A percentile compares a stretch with the other conserved stretches of the same genome.
Evolutionary conservation across 2,888 invertebrate species (phyloP).

Genomic region (Tipula lateralis): DNA sequence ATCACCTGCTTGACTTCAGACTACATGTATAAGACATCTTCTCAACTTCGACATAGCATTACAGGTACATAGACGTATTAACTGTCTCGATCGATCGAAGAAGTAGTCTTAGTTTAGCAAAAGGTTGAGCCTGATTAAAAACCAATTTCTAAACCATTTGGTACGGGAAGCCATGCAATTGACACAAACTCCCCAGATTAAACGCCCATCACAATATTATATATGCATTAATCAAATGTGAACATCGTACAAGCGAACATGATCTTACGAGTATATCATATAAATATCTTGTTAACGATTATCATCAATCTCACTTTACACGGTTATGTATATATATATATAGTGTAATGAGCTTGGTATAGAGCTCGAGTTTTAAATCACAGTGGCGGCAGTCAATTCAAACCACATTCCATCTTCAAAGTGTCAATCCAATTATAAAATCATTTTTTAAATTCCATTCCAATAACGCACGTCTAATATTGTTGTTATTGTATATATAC

Average conservation of each 20-base stretch:
- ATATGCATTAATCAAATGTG: not conserved
- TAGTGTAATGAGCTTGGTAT: not conserved
- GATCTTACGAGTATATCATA: not conserved
- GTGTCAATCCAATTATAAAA: slow-evolving; percentile 5
- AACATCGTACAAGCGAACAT: not conserved
- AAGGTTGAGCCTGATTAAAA: no score
- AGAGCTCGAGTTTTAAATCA: not conserved
- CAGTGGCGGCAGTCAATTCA: not conserved
- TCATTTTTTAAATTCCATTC: not conserved
- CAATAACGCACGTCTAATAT: not conserved
- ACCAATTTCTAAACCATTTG: no score
- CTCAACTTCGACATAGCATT: no score
- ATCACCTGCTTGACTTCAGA: no score
- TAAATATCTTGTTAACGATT: not conserved
- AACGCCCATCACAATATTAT: not conserved
- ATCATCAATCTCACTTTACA: not conserved
- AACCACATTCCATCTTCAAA: not conserved
- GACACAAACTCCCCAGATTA: not conserved
- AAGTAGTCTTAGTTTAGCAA: no score
- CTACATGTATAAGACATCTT: no score
- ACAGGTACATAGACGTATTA: no score
- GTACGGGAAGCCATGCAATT: no score
- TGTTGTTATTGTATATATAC: not conserved
- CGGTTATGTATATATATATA: no score
- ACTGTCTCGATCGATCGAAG: no score